These are phyloP conservation scores for Andricus curvator DNA, from an alignment of 2,888 invertebrate species.

Conservation along the genomic window DNA sequence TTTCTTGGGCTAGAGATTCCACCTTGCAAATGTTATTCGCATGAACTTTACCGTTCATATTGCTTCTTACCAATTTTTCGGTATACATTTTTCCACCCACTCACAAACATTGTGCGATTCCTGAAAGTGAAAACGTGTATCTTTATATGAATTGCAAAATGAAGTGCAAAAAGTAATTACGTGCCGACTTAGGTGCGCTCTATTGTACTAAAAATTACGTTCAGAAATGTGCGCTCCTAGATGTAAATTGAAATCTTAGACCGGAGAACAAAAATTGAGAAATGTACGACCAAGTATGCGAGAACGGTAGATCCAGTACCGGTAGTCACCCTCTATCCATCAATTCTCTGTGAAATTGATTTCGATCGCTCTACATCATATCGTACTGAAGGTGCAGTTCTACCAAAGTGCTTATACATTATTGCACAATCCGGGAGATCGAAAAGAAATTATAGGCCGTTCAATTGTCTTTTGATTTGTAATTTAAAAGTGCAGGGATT, in stretches of 20 bases:
- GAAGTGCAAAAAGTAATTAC: conserved; percentile 9
- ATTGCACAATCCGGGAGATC: conserved; percentile 7
- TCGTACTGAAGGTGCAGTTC: conserved; percentile 11
- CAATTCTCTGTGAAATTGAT: conserved; percentile 32
- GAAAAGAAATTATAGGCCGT: conserved; percentile 5
- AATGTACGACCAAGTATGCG: conserved; percentile 6
- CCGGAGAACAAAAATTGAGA: conserved; percentile 21
- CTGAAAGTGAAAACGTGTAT: conserved; percentile 23
- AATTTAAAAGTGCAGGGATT: not conserved
- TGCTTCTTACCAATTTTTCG: conserved; percentile 23
- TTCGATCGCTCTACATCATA: conserved; percentile 25
- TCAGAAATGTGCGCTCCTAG: conserved; percentile 11
- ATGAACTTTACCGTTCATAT: conserved; percentile 30
- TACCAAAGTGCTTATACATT: conserved; percentile 4
- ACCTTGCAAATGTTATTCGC: conserved; percentile 33
- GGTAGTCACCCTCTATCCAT: conserved; percentile 30
- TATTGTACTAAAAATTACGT: not conserved
- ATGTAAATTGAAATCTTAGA: conserved; percentile 21
- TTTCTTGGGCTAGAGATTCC: conserved; percentile 22
- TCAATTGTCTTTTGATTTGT: not conserved
- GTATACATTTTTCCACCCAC: not conserved
- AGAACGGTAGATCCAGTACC: conserved; percentile 13
- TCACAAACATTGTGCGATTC: conserved; percentile 2
- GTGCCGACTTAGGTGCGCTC: not conserved
- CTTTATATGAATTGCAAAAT: conserved; percentile 14